Evolutionary conservation across 2,113 vertebrate genomes (phyloP), one percentile per base, ranked within the genome.

Genomic region (Sinocyclocheilus anophthalmus): DNA sequence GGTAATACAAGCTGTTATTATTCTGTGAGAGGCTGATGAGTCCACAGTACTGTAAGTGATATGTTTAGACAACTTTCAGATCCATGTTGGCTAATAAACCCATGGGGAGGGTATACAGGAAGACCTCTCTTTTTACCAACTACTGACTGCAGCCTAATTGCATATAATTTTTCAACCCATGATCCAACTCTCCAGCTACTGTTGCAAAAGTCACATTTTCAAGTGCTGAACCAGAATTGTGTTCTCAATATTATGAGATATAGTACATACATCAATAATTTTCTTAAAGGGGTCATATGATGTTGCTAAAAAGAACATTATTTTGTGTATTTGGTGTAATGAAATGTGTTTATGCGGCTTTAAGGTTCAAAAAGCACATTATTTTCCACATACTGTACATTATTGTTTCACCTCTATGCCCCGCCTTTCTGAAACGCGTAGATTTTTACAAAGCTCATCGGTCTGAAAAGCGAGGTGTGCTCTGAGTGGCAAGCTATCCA

Each of bases 11-110:
- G 50, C 50, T 57, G 76, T 37, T 33, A 67, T 81, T 81, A 50
- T 81, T 67, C n/a, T 81, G 18, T 0, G 18, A 42, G 26, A 69
- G 42, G 39, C 24, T 70, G 61, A 69, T 50, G 42, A 22, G 80
- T 53, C 63, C 45, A 83, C 18, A 83, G 18, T 53, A n/a, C 12
- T 72, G 81, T 72, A 83, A 83, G 45, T 55, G 81, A 83, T 83
- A 37, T 72, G 63, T 83, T 83, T 83, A 72, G 20, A 83, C 65
- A 83, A 48, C 81, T 83, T 83, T 72, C 48, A 39, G 65, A 55
- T 72, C 48, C 45, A 70, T 55, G 26, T 48, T 83, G 26, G 81
- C 26, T 70, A 83, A 83, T 70, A 83, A 72, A 50, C 26, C 63
- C 10, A 5, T 55, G 65, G 65, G 48, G 26, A 83, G 0, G 26